A percentile compares a stretch with the other conserved stretches of the same genome.
phyloP scores from a whole-genome alignment of 1,140 invertebrate species.

The Leptinotarsa lineolata region DNA sequence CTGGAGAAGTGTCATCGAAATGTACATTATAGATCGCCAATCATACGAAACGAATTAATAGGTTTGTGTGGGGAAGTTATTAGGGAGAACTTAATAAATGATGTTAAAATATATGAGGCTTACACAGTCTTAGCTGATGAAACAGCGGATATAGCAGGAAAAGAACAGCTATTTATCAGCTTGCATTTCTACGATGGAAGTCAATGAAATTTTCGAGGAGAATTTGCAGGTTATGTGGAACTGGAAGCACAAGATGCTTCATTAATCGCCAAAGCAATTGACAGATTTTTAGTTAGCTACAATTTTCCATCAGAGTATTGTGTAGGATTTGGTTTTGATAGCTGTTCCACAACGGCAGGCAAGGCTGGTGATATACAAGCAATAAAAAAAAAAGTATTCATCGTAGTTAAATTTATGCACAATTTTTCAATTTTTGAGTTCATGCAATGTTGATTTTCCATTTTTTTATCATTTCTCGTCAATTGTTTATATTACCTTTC shows the following conservation, averaged over 20 bases:
- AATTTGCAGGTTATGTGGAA: too few relatives aligned
- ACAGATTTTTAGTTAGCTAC: slow-evolving; percentile 18
- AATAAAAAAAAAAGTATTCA: slow-evolving; percentile 48
- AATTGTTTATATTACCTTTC: too few relatives aligned
- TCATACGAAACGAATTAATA: slow-evolving; percentile 35
- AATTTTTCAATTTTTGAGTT: too few relatives aligned
- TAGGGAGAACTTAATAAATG: slow-evolving; percentile 26
- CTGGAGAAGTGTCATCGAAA: slow-evolving; percentile 27
- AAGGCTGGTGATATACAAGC: slow-evolving; percentile 48
- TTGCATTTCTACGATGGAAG: slow-evolving; percentile 25
- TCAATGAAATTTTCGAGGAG: too few relatives aligned
- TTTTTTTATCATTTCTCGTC: too few relatives aligned
- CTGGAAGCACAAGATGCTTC: slow-evolving; percentile 31
- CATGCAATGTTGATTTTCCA: too few relatives aligned
- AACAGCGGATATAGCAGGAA: slow-evolving; percentile 18
- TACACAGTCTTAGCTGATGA: slow-evolving; percentile 28
- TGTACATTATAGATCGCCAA: slow-evolving; percentile 24
- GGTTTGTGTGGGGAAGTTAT: slow-evolving; percentile 30
- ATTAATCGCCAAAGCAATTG: slow-evolving; percentile 29
- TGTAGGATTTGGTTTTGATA: slow-evolving; percentile 41
- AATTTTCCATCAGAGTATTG: slow-evolving; percentile 24
- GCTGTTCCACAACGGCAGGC: slow-evolving; percentile 50
- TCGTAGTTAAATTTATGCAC: too few relatives aligned
- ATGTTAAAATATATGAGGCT: slow-evolving; percentile 4
- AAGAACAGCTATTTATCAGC: slow-evolving; percentile 24